Conservation (phyloP, 2,797 vertebrate genomes). For the Anniella stebbinsi region DNA sequence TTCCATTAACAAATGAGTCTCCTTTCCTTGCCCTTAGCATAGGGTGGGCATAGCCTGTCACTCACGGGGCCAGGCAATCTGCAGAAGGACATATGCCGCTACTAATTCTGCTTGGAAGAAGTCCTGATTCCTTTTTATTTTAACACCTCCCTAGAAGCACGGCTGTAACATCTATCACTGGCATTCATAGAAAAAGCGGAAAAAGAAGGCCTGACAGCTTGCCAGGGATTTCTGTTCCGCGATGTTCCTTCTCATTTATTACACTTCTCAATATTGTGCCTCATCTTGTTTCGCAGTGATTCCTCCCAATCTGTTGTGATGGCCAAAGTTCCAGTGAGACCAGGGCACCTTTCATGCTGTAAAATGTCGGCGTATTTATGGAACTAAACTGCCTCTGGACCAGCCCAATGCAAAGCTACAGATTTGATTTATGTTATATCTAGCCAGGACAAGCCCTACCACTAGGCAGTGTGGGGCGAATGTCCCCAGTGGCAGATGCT, state of each 20-base stretch:
- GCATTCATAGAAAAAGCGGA: neutral
- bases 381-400: neutral
- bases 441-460: too few relatives aligned
- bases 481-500: too few relatives aligned
- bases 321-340: neutral
- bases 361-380: neutral
- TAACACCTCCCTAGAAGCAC: neutral
- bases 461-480: too few relatives aligned
- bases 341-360: neutral
- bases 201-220: neutral
- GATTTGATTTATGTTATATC: too few relatives aligned
- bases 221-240: neutral
- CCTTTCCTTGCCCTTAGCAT: neutral
- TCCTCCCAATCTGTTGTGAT: neutral
- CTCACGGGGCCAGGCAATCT: neutral
- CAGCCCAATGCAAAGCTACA: too few relatives aligned
- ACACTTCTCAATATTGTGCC: neutral
- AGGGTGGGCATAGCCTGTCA: neutral
- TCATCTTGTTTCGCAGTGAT: conserved; percentile 8
- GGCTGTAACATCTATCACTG: neutral
- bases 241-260: neutral
- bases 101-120: neutral
- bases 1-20: neutral
- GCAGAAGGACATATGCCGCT: neutral
- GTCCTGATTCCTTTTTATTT: neutral